Evolutionary conservation across 2,113 vertebrate species (phyloP).

Genomic region (Tragelaphus imberbis): DNA sequence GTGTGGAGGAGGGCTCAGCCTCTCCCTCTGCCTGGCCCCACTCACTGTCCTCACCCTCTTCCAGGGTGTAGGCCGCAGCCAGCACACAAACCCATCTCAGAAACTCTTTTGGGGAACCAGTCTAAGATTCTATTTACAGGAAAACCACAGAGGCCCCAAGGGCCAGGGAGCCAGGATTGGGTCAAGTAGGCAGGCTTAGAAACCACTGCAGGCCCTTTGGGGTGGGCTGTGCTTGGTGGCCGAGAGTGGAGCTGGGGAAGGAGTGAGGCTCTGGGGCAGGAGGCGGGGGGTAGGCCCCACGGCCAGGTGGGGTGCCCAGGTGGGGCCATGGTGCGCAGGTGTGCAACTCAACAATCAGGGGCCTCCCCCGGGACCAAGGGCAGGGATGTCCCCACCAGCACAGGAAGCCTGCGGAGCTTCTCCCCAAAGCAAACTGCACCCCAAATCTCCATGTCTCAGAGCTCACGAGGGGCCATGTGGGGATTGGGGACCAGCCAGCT

Average conservation of each 20-base stretch:
- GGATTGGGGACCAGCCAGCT: too few species aligned
- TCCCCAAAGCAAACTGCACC: neutral
- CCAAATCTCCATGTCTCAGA: neutral
- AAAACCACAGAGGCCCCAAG: neutral
- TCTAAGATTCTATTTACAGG: rapidly evolving
- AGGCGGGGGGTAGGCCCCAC: neutral
- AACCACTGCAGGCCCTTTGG: rapidly evolving
- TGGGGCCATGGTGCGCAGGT: rapidly evolving
- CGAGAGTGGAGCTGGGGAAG: neutral
- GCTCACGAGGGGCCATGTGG: too few species aligned
- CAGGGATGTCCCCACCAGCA: too few species aligned
- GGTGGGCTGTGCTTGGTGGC: neutral
- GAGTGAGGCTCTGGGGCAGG: neutral
- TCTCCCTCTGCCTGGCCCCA: neutral
- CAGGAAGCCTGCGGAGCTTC: neutral
- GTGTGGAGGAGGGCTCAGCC: rapidly evolving
- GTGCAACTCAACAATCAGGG: neutral
- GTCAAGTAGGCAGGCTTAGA: neutral
- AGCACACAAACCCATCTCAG: neutral
- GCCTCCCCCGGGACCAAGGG: neutral
- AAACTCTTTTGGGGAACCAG: neutral
- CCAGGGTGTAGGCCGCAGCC: rapidly evolving
- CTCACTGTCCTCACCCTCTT: neutral
- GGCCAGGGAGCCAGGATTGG: neutral
- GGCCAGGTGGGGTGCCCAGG: neutral